phyloP scores from a whole-genome alignment of 2,113 vertebrate species.

The Carassius gibelio region DNA sequence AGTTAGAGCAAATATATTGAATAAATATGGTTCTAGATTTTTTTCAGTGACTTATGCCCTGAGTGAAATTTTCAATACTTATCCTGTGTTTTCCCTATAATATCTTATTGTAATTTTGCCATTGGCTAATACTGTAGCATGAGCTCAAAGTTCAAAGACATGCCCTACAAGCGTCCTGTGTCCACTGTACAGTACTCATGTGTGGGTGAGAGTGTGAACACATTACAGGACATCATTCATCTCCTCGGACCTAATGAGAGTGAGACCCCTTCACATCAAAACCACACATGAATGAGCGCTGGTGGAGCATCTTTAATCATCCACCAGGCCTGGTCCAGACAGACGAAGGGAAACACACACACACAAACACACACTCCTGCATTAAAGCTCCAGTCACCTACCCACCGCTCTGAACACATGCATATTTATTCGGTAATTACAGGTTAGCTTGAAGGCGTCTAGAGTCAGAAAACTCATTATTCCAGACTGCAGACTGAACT shows the following conservation, averaged over 20 bases:
- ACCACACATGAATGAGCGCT: neutral
- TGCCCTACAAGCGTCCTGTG: neutral
- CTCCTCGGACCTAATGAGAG: constrained; percentile 22
- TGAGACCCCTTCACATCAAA: neutral
- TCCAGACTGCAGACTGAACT: neutral
- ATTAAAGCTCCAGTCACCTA: constrained; percentile 15
- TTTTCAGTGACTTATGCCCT: neutral
- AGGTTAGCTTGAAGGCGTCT: constrained; percentile 37
- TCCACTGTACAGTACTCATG: neutral
- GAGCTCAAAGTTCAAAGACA: neutral
- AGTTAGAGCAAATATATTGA: no score
- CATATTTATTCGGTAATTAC: constrained; percentile 31
- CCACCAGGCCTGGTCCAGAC: neutral
- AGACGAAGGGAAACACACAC: constrained; percentile 6
- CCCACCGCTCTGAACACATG: neutral
- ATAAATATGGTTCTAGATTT: neutral
- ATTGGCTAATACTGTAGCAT: neutral
- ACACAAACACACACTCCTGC: constrained; percentile 3
- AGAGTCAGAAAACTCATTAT: constrained; percentile 28
- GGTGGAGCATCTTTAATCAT: constrained; percentile 36
- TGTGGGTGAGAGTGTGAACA: neutral
- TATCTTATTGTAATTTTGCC: neutral
- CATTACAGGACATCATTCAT: constrained; percentile 30
- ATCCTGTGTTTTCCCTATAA: neutral
- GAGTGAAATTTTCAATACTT: neutral